phyloP scores from a whole-genome alignment of 1,140 invertebrate species.

The Trichonephila clavata region DNA sequence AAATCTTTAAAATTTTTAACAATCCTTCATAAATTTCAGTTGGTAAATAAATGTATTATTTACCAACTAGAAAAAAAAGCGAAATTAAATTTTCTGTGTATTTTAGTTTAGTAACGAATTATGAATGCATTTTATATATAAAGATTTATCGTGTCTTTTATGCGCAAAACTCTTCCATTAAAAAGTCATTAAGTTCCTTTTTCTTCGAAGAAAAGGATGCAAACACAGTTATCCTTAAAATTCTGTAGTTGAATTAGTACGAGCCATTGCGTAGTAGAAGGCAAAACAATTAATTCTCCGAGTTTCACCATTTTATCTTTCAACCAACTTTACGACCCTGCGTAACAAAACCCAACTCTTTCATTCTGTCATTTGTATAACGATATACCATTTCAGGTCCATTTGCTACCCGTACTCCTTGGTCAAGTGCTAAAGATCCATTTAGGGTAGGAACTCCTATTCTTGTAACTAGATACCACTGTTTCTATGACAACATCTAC shows the following conservation, averaged over 20 bases:
- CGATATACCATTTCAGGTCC: conserved; percentile 32
- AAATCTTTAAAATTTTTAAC: too few relatives aligned
- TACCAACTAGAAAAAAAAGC: too few relatives aligned
- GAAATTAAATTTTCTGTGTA: too few relatives aligned
- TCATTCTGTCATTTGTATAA: conserved; percentile 16
- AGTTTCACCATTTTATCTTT: not conserved
- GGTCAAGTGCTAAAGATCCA: conserved; percentile 34
- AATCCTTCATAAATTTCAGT: too few relatives aligned
- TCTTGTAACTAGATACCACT: not conserved
- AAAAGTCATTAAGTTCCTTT: not conserved
- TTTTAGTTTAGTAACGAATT: too few relatives aligned
- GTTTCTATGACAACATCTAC: not conserved
- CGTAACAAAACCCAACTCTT: not conserved
- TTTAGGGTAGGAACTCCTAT: not conserved
- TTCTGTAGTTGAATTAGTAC: not conserved
- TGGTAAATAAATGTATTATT: too few relatives aligned
- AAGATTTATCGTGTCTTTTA: not conserved
- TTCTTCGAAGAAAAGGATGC: not conserved
- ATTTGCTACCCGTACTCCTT: conserved; percentile 23
- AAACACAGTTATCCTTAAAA: not conserved
- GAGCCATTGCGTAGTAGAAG: not conserved
- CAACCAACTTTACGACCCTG: not conserved
- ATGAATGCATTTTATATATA: too few relatives aligned
- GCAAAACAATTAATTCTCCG: too few relatives aligned
- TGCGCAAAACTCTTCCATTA: not conserved